Conservation (phyloP, 2,113 vertebrate genomes). For the Eira barbara region DNA sequence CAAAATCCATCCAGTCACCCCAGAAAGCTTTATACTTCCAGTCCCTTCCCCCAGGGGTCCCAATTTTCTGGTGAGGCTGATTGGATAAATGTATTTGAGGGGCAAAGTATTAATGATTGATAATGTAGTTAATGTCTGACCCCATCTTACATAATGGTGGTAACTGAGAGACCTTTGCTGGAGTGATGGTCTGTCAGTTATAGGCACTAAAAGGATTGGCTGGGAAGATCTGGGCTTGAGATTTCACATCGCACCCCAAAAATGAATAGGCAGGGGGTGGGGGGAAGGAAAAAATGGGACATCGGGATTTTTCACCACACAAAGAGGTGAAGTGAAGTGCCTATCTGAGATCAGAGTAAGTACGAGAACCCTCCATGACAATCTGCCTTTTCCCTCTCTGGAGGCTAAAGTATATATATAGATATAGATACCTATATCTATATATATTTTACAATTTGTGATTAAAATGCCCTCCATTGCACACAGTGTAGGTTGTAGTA, state of each 20-base stretch:
- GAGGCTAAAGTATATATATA: background rate
- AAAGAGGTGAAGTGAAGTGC: background rate
- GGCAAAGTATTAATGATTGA: constrained; percentile 49
- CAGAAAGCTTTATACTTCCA: constrained; percentile 4
- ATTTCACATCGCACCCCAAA: background rate
- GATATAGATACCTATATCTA: background rate
- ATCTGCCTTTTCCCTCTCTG: background rate
- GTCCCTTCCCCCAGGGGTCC: background rate
- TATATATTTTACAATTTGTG: background rate
- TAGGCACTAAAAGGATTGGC: background rate
- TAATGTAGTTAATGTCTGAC: constrained; percentile 38
- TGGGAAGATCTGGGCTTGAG: background rate
- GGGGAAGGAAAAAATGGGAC: background rate
- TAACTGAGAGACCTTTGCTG: background rate
- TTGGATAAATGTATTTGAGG: constrained; percentile 45
- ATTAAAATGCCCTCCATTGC: constrained; percentile 33
- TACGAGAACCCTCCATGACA: background rate
- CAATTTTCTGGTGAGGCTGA: constrained; percentile 48
- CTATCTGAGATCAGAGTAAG: background rate
- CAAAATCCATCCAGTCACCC: background rate
- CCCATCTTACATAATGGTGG: constrained; percentile 15
- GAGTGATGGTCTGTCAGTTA: constrained; percentile 2
- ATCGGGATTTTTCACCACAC: background rate
- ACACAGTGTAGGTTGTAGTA: constrained; percentile 10
- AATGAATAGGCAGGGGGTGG: background rate